Base-by-base conservation (phyloP, 2,113 vertebrate species). In the Marmota monax region DNA sequence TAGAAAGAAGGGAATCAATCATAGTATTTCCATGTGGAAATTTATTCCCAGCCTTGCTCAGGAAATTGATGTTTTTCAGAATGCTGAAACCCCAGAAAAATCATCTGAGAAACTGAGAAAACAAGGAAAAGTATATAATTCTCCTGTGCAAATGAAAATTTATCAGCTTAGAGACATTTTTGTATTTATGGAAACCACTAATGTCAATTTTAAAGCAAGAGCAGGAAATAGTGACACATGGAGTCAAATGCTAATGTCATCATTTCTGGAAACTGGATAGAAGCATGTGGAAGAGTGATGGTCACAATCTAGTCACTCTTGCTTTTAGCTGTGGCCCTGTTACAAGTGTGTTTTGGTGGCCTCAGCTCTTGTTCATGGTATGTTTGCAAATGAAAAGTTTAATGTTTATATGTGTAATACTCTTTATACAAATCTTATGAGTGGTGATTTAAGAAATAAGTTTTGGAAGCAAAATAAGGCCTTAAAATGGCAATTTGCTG, bases 381-480 rank as follows among this genome's bases (percentile, higher is more conserved):
- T 74, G 10, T 82, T 80, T 91, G 13, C 0, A 80, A 89, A 74
- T 74, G 82, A 86, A 95, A 61, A 88, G 76, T 48, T 12, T 25
- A 78, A 67, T 58, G 42, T 85, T 63, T 29, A 56, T 32, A 20
- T 37, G 25, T 13, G 74, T 45, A 80, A 18, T 45, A 74, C 11
- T 63, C 0, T 37, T 89, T 42, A 53, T 80, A 70, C 4, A 89
- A 94, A 80, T 92, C 29, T 45, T 77, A 79, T n/a, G 34, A 93
- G 10, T 34, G 32, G 14, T 77, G 3, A 58, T 93, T 45, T 16
- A 83, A 93, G 51, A 90, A 74, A 74, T 65, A n/a, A n/a, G 69
- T 86, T 90, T 93, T 27, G 13, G 82, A 90, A 91, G 37, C 53
- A 79, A 92, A 95, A 87, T 73, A 74, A 88, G 3, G 90, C 32